A percentile compares a stretch with the other conserved stretches of the same genome.
phyloP scores from a whole-genome alignment of 1,140 invertebrate species.

The Coenobita brevimanus region DNA sequence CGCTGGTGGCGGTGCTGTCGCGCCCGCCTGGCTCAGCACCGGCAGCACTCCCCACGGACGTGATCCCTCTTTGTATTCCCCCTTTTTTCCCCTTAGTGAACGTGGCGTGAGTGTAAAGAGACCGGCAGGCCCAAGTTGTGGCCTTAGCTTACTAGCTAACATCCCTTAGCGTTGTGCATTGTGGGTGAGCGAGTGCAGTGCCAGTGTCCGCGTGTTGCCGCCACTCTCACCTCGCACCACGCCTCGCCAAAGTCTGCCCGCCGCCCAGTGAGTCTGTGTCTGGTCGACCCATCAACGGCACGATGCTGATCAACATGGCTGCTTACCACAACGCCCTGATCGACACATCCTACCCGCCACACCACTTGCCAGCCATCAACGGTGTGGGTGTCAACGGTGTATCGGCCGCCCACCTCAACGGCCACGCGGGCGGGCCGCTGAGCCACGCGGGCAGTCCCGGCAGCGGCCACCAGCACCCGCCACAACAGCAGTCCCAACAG shows the following conservation, averaged over 20 bases:
- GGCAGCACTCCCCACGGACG: no score
- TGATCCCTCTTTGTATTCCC: no score
- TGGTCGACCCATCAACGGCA: slow-evolving; percentile 33
- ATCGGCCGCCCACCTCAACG: slow-evolving; percentile 68
- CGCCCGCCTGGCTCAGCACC: no score
- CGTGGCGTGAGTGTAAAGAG: no score
- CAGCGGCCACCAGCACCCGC: slow-evolving; percentile 38
- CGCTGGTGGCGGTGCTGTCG: no score
- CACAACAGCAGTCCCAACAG: slow-evolving; percentile 37
- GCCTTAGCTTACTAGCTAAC: no score
- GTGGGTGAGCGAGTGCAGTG: no score
- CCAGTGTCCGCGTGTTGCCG: no score
- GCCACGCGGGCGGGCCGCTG: slow-evolving; percentile 62
- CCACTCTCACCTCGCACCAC: background rate
- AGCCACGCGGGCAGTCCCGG: slow-evolving; percentile 57
- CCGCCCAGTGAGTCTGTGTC: background rate
- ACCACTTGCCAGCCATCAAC: slow-evolving; percentile 64
- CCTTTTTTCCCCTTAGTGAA: no score
- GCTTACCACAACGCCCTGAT: slow-evolving; percentile 69
- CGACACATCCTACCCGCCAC: slow-evolving; percentile 67
- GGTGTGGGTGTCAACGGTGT: slow-evolving; percentile 61
- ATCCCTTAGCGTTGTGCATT: no score
- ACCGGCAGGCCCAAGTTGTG: no score
- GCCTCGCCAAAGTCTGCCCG: background rate
- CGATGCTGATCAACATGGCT: slow-evolving; percentile 70